A percentile compares a stretch with the other conserved stretches of the same genome.
Conservation (phyloP, 2,113 vertebrate genomes). For the Corythaixoides concolor region DNA sequence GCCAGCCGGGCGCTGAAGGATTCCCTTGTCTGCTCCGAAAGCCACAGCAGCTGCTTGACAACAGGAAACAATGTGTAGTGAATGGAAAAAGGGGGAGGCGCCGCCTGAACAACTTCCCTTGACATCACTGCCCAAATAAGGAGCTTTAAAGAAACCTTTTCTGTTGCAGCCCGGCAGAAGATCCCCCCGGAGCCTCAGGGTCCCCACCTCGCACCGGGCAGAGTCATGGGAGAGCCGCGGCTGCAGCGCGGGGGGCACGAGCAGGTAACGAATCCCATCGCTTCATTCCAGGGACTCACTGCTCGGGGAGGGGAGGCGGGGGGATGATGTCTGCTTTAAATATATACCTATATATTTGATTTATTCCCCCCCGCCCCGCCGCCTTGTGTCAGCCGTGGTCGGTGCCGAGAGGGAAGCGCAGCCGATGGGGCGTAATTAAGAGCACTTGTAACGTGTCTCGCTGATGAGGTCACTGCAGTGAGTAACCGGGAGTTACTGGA, state of each 20-base stretch:
- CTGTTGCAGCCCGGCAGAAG: conserved; percentile 67
- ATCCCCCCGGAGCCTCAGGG: conserved; percentile 65
- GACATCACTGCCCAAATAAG: conserved; percentile 92
- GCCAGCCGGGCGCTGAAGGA: not conserved
- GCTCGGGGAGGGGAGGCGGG: not conserved
- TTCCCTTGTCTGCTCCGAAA: not conserved
- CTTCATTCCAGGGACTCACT: not conserved
- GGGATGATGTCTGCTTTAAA: too few relatives aligned
- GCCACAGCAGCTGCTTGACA: conserved; percentile 52
- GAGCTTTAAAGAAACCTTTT: conserved; percentile 78
- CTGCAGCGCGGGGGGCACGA: not conserved
- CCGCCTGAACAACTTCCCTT: conserved; percentile 83
- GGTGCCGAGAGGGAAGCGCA: not conserved
- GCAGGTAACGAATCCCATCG: conserved; percentile 33
- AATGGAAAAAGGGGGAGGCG: conserved; percentile 79
- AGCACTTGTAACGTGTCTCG: not conserved
- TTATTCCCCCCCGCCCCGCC: too few relatives aligned
- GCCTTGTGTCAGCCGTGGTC: not conserved
- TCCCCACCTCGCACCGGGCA: not conserved
- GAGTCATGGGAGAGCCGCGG: conserved; percentile 46
- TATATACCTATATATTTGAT: too few relatives aligned
- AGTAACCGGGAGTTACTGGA: not conserved
- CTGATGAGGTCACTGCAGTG: not conserved
- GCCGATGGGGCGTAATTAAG: not conserved
- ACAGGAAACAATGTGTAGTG: conserved; percentile 79